These are phyloP conservation scores for Phrynocephalus versicolor DNA, from an alignment of 2,113 vertebrate species.

Conservation along the genomic window DNA sequence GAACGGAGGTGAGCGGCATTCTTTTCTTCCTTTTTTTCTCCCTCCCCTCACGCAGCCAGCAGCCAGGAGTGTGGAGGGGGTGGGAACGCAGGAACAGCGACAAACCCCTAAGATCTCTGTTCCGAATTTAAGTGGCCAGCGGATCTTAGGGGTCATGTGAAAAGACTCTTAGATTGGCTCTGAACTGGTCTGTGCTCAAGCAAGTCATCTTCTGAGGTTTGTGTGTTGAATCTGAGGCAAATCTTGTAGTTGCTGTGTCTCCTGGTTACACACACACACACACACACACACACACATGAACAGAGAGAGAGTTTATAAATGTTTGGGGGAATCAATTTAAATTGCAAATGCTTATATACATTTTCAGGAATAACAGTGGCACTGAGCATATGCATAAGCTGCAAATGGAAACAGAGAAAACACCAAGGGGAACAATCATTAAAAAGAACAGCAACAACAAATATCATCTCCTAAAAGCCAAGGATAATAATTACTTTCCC, in stretches of 20 bases:
- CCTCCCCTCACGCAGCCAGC: too few relatives aligned
- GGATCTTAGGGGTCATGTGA: too few relatives aligned
- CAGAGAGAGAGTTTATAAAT: conserved; percentile 41
- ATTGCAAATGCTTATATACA: conserved; percentile 69
- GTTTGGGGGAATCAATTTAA: conserved; percentile 74
- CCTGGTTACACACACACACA: background rate
- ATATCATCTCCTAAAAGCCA: conserved; percentile 67
- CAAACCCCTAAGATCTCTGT: too few relatives aligned
- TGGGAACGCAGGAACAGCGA: too few relatives aligned
- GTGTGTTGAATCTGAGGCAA: background rate
- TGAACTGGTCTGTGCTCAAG: too few relatives aligned
- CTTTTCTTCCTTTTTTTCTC: too few relatives aligned
- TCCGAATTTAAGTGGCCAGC: too few relatives aligned
- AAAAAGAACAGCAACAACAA: conserved; percentile 58
- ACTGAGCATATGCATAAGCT: conserved; percentile 60
- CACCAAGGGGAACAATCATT: conserved; percentile 74
- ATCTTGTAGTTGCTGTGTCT: background rate
- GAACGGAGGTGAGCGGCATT: too few relatives aligned
- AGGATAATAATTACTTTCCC: conserved; percentile 73
- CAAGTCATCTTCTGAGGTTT: too few relatives aligned
- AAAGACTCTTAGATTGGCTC: too few relatives aligned
- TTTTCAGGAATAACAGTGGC: conserved; percentile 75
- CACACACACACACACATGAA: too few relatives aligned
- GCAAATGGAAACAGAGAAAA: conserved; percentile 80
- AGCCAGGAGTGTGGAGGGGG: too few relatives aligned